Evolutionary conservation across 1,140 invertebrate genomes (phyloP).

Genomic region (Lordiphosa collinella): DNA sequence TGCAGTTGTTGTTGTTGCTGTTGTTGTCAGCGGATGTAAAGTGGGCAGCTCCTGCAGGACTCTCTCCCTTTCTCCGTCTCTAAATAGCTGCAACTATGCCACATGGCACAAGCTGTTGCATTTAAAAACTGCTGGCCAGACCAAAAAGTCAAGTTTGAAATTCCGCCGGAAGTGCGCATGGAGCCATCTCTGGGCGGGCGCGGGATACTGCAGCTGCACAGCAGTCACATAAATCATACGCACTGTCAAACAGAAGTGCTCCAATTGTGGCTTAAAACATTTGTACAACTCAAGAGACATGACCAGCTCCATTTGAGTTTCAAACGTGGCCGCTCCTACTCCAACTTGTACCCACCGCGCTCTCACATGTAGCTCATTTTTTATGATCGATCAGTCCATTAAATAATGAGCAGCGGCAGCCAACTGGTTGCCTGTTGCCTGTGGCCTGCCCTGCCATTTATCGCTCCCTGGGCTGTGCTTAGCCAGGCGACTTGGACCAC

Average conservation of each 20-base stretch:
- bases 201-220: constrained; percentile 17
- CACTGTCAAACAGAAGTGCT: constrained; percentile 77
- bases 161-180: constrained; percentile 69
- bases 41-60: constrained; percentile 65
- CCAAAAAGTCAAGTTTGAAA: constrained; percentile 66
- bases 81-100: constrained; percentile 53
- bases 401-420: constrained; percentile 56
- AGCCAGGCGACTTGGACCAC: constrained; percentile 43
- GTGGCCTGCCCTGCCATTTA: constrained; percentile 52
- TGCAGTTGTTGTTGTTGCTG: constrained; percentile 15
- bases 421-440: constrained; percentile 19
- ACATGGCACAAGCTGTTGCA: constrained; percentile 65
- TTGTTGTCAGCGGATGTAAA: constrained; percentile 63
- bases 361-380: constrained; percentile 74
- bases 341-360: constrained; percentile 49
- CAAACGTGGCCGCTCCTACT: constrained; percentile 58
- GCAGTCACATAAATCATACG: constrained; percentile 70
- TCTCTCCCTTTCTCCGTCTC: constrained; percentile 10
- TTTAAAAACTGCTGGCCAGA: constrained; percentile 54
- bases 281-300: constrained; percentile 68
- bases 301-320: constrained; percentile 66
- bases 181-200: constrained; percentile 19
- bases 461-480: constrained; percentile 67
- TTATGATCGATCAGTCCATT: constrained; percentile 78
- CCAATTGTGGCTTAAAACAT: constrained; percentile 77